phyloP scores from a whole-genome alignment of 2,797 vertebrate species.

The Dermochelys coriacea region DNA sequence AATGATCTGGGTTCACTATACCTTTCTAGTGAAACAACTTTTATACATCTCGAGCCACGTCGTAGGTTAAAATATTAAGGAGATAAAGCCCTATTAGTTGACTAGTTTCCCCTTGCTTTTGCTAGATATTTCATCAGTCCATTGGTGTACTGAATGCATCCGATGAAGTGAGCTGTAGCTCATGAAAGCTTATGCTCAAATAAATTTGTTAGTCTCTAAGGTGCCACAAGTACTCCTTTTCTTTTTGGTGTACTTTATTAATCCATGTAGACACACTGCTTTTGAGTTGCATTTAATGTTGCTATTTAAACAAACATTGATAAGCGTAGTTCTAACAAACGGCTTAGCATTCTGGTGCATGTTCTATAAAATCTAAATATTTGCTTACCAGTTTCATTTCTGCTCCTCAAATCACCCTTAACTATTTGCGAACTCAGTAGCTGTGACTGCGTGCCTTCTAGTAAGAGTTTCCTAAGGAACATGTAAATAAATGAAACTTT shows the following conservation, averaged over 20 bases:
- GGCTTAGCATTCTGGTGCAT: neutral
- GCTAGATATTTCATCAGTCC: neutral
- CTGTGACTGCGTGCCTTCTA: conserved; percentile 13
- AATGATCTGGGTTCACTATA: neutral
- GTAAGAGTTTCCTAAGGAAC: conserved; percentile 61
- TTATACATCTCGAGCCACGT: fast-evolving
- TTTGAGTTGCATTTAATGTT: neutral
- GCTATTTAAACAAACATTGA: neutral
- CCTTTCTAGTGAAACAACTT: neutral
- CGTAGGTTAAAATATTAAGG: neutral
- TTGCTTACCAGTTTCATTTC: neutral
- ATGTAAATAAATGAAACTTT: neutral
- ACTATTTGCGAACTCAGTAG: neutral
- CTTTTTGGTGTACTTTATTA: neutral
- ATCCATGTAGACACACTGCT: neutral
- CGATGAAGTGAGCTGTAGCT: too few species aligned
- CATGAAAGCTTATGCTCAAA: too few species aligned
- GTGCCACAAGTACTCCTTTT: too few species aligned
- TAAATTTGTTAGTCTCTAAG: too few species aligned
- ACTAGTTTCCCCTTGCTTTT: neutral
- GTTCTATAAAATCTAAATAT: neutral
- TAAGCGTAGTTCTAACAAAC: neutral
- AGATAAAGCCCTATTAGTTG: fast-evolving
- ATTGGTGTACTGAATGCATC: neutral
- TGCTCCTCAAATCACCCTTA: neutral